A percentile compares a stretch with the other conserved stretches of the same genome.
Conservation (phyloP, 2,113 vertebrate species). For the Anguilla rostrata region DNA sequence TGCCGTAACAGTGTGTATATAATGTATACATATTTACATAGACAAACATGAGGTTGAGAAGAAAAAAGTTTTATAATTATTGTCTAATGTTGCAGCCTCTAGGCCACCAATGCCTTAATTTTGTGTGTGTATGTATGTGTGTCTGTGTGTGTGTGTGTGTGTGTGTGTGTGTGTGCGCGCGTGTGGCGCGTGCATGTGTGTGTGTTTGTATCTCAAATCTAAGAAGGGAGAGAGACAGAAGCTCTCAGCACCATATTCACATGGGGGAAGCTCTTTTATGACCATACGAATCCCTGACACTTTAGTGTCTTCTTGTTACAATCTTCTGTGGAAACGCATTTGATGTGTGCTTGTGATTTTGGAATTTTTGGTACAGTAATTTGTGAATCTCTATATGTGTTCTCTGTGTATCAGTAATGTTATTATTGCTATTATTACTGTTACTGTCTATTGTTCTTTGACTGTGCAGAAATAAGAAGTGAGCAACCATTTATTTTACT, state of each 20-base stretch:
- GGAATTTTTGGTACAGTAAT: background rate
- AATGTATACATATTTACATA: background rate
- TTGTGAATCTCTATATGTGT: background rate
- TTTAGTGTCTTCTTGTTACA: background rate
- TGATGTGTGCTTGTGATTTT: slow-evolving; percentile 9
- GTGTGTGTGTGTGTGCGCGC: slow-evolving; percentile 4
- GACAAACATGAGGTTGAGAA: background rate
- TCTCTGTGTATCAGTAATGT: background rate
- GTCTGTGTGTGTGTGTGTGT: slow-evolving; percentile 11
- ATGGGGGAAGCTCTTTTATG: background rate
- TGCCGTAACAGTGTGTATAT: background rate
- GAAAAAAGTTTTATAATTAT: slow-evolving; percentile 5
- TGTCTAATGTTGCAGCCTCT: slow-evolving; percentile 37
- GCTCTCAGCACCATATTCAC: background rate
- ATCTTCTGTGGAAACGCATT: background rate
- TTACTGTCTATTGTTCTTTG: background rate
- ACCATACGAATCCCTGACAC: background rate
- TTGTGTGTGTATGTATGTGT: slow-evolving; percentile 1
- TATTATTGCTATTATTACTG: background rate
- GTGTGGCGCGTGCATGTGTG: background rate
- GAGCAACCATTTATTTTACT: background rate
- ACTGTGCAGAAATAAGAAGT: background rate
- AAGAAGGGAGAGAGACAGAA: background rate
- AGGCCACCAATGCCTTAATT: slow-evolving; percentile 48
- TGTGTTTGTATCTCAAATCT: slow-evolving; percentile 1